phyloP scores from a whole-genome alignment of 2,888 invertebrate species.

The Tinea pellionella region DNA sequence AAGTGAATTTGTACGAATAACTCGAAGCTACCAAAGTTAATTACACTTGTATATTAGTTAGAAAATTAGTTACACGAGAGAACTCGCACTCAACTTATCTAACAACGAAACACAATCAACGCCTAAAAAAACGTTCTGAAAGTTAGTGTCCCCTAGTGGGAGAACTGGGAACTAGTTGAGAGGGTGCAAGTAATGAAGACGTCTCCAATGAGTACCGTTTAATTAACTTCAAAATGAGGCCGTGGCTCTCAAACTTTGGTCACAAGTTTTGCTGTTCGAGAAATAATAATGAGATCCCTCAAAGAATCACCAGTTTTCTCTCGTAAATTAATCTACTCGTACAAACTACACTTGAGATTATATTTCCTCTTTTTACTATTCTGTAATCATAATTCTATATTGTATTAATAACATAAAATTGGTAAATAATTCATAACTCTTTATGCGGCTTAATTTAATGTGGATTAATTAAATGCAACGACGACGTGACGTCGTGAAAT shows the following conservation, averaged over 20 bases:
- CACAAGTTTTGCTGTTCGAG: slow-evolving; percentile 30
- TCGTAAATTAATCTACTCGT: background rate
- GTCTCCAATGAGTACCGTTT: slow-evolving; percentile 43
- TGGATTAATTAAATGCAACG: no score
- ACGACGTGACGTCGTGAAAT: no score
- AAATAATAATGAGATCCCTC: slow-evolving; percentile 42
- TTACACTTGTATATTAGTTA: background rate
- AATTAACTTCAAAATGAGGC: slow-evolving; percentile 55
- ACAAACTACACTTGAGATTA: background rate
- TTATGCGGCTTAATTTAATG: no score
- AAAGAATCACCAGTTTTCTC: background rate
- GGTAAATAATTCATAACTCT: no score
- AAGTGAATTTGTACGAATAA: background rate
- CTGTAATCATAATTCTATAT: background rate
- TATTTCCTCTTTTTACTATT: background rate
- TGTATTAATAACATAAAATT: no score
- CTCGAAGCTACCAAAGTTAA: background rate
- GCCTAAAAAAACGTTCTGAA: background rate
- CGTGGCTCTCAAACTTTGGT: slow-evolving; percentile 33
- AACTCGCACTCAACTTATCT: background rate
- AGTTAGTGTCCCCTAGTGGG: background rate
- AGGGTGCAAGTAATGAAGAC: slow-evolving; percentile 37
- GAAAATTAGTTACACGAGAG: background rate
- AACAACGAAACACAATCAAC: slow-evolving; percentile 2
- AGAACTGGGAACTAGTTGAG: slow-evolving; percentile 5